Percentiles rank a stretch among this genome's conserved stretches.
Conservation (phyloP, 2,113 vertebrate genomes). For the Speoplatyrhinus poulsoni region DNA sequence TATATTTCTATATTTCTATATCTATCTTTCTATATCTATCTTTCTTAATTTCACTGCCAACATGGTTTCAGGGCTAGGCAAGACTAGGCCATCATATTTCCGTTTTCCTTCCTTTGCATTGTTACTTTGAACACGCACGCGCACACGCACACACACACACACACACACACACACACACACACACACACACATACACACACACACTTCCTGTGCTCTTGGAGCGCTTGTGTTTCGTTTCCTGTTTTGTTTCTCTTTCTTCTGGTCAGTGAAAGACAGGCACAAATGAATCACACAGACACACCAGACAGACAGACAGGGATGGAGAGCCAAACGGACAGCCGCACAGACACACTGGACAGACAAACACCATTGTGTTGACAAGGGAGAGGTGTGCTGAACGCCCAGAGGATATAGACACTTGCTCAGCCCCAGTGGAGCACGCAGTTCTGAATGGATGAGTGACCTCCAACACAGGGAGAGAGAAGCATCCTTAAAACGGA, state of each 20-base stretch:
- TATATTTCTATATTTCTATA: slow-evolving; percentile 45
- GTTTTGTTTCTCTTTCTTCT: slow-evolving; percentile 18
- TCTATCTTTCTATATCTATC: slow-evolving; percentile 30
- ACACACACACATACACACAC: slow-evolving; percentile 1
- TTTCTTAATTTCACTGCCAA: neutral
- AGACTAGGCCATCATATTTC: no score
- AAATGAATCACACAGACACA: neutral
- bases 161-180: neutral
- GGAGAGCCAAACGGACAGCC: no score
- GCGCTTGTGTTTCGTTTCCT: slow-evolving; percentile 44
- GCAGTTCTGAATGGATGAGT: no score
- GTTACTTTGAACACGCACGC: neutral
- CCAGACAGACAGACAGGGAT: neutral
- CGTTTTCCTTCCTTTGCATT: neutral
- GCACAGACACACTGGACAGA: neutral
- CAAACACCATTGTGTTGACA: no score
- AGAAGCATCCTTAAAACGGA: no score
- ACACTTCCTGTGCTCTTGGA: slow-evolving; percentile 24
- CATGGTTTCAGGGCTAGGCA: neutral
- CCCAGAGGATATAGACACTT: no score
- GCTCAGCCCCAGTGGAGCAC: no score
- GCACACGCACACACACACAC: slow-evolving; percentile 6
- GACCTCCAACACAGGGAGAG: no score
- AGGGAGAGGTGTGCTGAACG: no score
- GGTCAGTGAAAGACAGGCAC: slow-evolving; percentile 5